Conservation (phyloP, 2,888 invertebrate species). For the Holacanthella duospinosa region DNA sequence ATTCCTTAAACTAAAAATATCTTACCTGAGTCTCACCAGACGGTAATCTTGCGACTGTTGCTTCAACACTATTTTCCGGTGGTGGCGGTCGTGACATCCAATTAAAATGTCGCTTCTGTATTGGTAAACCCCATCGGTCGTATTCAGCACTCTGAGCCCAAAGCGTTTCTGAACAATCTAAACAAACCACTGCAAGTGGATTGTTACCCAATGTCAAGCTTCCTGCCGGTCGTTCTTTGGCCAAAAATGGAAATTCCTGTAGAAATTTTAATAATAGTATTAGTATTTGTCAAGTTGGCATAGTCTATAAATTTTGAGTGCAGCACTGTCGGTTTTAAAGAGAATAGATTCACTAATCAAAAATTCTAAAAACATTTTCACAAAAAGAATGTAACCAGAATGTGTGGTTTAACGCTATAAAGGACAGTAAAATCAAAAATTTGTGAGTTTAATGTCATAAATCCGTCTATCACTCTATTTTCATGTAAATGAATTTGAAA, state of each 20-base stretch:
- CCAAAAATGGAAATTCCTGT: conserved; percentile 78
- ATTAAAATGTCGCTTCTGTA: conserved; percentile 83
- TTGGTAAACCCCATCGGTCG: conserved; percentile 77
- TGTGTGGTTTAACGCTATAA: too few relatives aligned
- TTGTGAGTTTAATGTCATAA: too few relatives aligned
- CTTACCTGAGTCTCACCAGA: conserved; percentile 56
- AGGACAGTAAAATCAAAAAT: too few relatives aligned
- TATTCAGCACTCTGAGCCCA: conserved; percentile 82
- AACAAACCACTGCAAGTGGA: conserved; percentile 79
- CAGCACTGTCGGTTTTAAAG: neutral
- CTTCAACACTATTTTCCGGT: conserved; percentile 64
- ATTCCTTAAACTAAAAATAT: neutral
- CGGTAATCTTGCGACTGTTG: conserved; percentile 56
- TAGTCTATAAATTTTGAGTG: neutral
- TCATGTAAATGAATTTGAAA: too few relatives aligned
- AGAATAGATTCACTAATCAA: neutral
- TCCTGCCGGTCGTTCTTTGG: conserved; percentile 69
- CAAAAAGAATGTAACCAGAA: too few relatives aligned
- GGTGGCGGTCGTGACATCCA: conserved; percentile 89
- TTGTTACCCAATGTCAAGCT: conserved; percentile 77
- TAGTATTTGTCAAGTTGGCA: too few relatives aligned
- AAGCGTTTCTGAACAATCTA: conserved; percentile 85
- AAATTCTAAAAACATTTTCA: neutral
- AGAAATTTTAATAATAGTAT: conserved; percentile 39
- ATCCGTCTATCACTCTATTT: too few relatives aligned